A percentile compares a stretch with the other conserved stretches of the same genome.
phyloP scores from a whole-genome alignment of 2,888 invertebrate species.

The Hyles lineata region DNA sequence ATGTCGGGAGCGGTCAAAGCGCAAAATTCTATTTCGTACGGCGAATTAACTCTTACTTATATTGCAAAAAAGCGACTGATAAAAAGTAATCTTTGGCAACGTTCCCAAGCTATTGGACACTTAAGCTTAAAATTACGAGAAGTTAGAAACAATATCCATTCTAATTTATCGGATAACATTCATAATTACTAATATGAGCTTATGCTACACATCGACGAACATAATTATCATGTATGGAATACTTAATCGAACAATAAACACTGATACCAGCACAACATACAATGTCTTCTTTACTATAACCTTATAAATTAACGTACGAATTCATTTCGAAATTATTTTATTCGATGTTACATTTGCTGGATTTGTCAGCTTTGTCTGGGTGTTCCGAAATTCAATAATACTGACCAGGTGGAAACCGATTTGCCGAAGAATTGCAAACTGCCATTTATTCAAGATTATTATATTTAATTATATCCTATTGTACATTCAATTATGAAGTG shows the following conservation, averaged over 20 bases:
- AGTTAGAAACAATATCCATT: slow-evolving; percentile 43
- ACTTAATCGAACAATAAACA: slow-evolving; percentile 56
- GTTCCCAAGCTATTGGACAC: slow-evolving; percentile 47
- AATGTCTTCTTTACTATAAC: slow-evolving; percentile 58
- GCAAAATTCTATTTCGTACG: not conserved
- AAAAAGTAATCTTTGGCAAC: slow-evolving; percentile 58
- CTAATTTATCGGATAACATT: slow-evolving; percentile 44
- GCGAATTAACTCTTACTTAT: slow-evolving; percentile 15
- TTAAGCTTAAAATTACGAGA: slow-evolving; percentile 40
- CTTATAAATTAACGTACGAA: slow-evolving; percentile 34
- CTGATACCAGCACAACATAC: slow-evolving; percentile 56
- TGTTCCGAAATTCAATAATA: not conserved
- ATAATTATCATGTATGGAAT: slow-evolving; percentile 62
- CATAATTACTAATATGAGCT: slow-evolving; percentile 38
- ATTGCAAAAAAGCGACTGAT: slow-evolving; percentile 41
- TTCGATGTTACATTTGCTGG: slow-evolving; percentile 33
- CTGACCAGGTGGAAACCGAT: not conserved
- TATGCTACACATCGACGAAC: slow-evolving; percentile 64
- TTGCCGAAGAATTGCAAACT: not conserved
- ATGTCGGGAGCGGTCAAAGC: slow-evolving; percentile 11
- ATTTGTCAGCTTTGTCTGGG: not conserved
- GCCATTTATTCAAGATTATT: not conserved
- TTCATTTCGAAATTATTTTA: slow-evolving; percentile 12
- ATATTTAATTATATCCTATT: slow-evolving; percentile 6
- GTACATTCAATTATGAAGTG: not conserved